These are phyloP conservation scores for Heliconius ismenius DNA, from an alignment of 2,888 invertebrate genomes.

Conservation along the genomic window DNA sequence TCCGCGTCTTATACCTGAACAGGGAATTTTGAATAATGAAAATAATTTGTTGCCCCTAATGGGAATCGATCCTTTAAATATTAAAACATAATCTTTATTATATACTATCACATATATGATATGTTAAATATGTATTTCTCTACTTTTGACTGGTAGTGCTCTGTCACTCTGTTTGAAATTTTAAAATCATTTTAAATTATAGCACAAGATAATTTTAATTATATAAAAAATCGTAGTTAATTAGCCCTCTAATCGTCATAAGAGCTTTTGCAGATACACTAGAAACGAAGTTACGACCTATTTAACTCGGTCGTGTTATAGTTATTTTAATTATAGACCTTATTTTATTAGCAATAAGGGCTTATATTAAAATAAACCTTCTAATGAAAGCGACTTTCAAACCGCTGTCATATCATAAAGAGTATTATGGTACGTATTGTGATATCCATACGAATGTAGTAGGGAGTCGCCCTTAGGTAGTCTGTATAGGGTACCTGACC, in stretches of 20 bases:
- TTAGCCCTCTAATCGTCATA: constrained; percentile 35
- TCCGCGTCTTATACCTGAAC: no score
- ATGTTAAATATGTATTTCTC: neutral
- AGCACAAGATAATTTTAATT: no score
- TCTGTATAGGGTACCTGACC: constrained; percentile 36
- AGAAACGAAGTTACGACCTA: constrained; percentile 27
- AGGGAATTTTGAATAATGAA: neutral
- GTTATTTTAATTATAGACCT: constrained; percentile 11
- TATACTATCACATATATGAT: neutral
- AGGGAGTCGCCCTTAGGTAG: constrained; percentile 20
- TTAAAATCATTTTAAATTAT: no score
- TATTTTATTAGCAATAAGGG: neutral
- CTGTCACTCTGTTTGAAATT: neutral
- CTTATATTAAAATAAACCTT: constrained; percentile 7
- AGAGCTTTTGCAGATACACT: constrained; percentile 39
- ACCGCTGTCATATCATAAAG: constrained; percentile 18
- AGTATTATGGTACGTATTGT: constrained; percentile 18
- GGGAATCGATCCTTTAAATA: no score
- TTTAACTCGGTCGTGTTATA: constrained; percentile 31
- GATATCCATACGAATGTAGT: constrained; percentile 13
- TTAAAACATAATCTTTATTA: no score
- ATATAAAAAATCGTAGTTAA: constrained; percentile 29
- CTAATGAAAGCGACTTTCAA: constrained; percentile 19
- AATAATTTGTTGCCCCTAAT: neutral
- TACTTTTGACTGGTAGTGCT: neutral